These are phyloP conservation scores for Scaptomyza reducta DNA, from an alignment of 2,888 invertebrate genomes.

Conservation along the genomic window DNA sequence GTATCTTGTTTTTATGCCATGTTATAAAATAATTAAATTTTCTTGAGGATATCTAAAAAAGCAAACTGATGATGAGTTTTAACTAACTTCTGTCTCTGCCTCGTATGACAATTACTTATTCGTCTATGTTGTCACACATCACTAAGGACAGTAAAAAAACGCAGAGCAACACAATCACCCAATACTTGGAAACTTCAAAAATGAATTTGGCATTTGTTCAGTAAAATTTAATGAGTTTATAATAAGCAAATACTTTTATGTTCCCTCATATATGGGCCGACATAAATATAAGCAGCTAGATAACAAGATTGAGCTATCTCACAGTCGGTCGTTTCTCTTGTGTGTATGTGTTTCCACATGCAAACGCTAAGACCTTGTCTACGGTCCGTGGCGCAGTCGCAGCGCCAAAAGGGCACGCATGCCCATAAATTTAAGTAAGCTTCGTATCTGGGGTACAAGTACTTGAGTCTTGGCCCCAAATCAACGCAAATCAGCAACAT, in stretches of 20 bases:
- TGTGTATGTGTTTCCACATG: conserved; percentile 1
- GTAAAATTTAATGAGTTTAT: neutral
- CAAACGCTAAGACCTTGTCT: conserved; percentile 19
- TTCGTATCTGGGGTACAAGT: conserved; percentile 45
- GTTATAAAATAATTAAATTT: too few species aligned
- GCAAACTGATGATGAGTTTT: too few species aligned
- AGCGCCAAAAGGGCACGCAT: conserved; percentile 51
- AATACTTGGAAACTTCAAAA: neutral
- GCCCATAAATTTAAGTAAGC: conserved; percentile 65
- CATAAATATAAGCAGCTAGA: neutral
- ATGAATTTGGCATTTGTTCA: neutral
- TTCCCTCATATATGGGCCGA: neutral
- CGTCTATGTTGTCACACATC: too few species aligned
- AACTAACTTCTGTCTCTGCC: too few species aligned
- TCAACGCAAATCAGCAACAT: conserved; percentile 62
- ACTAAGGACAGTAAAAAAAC: too few species aligned
- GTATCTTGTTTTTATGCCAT: too few species aligned
- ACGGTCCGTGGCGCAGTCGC: conserved; percentile 19
- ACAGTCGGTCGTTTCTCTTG: neutral
- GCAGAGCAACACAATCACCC: too few species aligned
- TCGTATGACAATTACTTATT: too few species aligned
- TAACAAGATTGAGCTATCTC: conserved; percentile 1
- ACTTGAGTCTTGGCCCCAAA: conserved; percentile 64
- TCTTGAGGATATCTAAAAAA: too few species aligned
- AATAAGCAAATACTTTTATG: neutral